phyloP scores from a whole-genome alignment of 2,888 invertebrate species.

The Diplazon laetatorius region DNA sequence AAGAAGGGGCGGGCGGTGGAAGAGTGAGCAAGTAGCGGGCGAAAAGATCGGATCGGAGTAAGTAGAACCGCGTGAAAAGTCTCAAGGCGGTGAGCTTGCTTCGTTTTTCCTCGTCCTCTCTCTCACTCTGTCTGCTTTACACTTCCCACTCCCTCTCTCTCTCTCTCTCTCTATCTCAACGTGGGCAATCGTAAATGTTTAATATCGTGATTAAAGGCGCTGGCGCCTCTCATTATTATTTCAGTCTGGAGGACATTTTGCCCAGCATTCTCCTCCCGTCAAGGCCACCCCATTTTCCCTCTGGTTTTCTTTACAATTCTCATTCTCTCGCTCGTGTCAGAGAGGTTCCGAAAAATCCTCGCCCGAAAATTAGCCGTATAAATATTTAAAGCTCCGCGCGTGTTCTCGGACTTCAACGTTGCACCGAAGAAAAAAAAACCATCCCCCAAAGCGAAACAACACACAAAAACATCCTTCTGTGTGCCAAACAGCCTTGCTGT shows the following conservation, averaged over 20 bases:
- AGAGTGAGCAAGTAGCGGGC: conserved; percentile 48
- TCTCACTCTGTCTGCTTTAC: no score
- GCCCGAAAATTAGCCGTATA: conserved; percentile 80
- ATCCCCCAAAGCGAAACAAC: conserved; percentile 30
- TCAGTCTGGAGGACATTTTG: conserved; percentile 81
- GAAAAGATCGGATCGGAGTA: conserved; percentile 66
- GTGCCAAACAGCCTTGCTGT: not conserved
- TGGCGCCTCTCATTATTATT: conserved; percentile 82
- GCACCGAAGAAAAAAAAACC: conserved; percentile 52
- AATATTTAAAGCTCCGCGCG: conserved; percentile 76
- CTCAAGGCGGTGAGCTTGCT: conserved; percentile 63
- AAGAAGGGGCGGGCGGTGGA: conserved; percentile 62
- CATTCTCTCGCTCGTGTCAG: conserved; percentile 69
- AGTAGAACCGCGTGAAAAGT: conserved; percentile 63
- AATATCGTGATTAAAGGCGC: conserved; percentile 82
- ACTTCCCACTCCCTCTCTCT: no score
- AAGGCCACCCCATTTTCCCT: conserved; percentile 36
- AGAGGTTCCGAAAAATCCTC: conserved; percentile 76
- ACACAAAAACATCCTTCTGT: conserved; percentile 12
- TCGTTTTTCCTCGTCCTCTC: not conserved
- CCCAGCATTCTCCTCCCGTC: conserved; percentile 66
- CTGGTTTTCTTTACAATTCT: conserved; percentile 79
- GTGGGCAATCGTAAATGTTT: conserved; percentile 81
- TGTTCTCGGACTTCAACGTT: conserved; percentile 39
- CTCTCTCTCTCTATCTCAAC: conserved; percentile 40